Base-by-base conservation (phyloP, 2,113 vertebrate genomes). In the Parus major region DNA sequence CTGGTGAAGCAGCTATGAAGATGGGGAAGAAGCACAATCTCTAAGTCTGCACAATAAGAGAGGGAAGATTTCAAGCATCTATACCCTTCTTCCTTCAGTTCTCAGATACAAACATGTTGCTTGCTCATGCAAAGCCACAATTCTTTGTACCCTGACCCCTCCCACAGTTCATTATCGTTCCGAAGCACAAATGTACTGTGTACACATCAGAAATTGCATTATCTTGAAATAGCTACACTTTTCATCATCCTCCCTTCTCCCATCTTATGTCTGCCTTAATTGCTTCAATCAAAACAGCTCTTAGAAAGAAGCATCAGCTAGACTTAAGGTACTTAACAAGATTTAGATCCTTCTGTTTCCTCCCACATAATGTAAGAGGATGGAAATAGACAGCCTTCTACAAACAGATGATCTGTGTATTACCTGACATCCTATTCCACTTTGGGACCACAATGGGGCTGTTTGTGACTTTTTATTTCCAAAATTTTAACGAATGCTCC, bases 311-410 rank as follows among this genome's bases (percentile, higher is more conserved):
- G 55, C 44, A 83, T 56, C 59, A 77, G 24, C 35, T 70, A 65
- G 35, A 47, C 47, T 55, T 55, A 83, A 72, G 52, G 56, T 77
- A 59, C 55, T 90, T 82, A 10, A 79, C 27, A 86, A 88, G 81
- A 87, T 80, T 69, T 77, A 87, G 27, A 24, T 83, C 71, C 63
- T 94, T 72, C 82, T 83, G 28, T 64, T 90, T 55, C 55, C 17
- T 73, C 64, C 76, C 17, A 77, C 55, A 63, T 10, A 61, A n/a
- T 29, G 8, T 42, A 57, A 86, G 12, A 0, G 0, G 24, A 81
- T 28, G n/a, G 20, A 81, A 88, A 57, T 47, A 90, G 33, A 72
- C 6, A 2, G 35, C 12, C 21, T 50, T 72, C 70, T 56, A n/a
- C 50, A 28, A 80, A 88, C 44, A 88, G 39, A 66, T 77, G 47